These are phyloP conservation scores for Cylindroiulus punctatus DNA, from an alignment of 2,888 invertebrate species.

Conservation along the genomic window DNA sequence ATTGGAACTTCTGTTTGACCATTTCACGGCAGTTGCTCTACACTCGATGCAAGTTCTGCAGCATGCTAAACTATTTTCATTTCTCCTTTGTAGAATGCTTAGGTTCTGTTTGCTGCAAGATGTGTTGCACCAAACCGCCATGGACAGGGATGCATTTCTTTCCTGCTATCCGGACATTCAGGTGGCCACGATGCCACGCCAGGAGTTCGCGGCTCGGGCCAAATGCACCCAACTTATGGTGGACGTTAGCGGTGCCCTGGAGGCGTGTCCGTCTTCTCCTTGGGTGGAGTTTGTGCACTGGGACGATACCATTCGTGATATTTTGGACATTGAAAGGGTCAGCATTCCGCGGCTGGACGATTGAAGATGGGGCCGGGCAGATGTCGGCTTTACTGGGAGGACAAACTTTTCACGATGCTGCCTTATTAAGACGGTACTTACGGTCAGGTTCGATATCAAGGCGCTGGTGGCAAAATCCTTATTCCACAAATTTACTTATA, in stretches of 20 bases:
- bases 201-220: conserved; percentile 53
- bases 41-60: neutral
- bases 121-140: conserved; percentile 59
- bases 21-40: neutral
- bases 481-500: conserved; percentile 34
- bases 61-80: neutral
- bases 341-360: conserved; percentile 52
- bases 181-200: conserved; percentile 54
- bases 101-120: conserved; percentile 60
- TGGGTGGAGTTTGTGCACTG: conserved; percentile 55
- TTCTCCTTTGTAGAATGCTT: conserved; percentile 51
- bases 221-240: conserved; percentile 54
- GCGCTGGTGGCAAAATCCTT: conserved; percentile 23
- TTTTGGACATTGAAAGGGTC: conserved; percentile 57
- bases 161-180: conserved; percentile 55
- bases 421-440: conserved; percentile 33
- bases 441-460: conserved; percentile 36
- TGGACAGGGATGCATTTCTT: conserved; percentile 58
- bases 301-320: conserved; percentile 55
- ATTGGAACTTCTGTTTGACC: conserved; percentile 16
- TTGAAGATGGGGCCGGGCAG: neutral
- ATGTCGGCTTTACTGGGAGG: conserved; percentile 1
- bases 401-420: conserved; percentile 35
- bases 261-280: conserved; percentile 48
- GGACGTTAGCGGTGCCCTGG: conserved; percentile 52